Percentiles rank a stretch among this genome's conserved stretches.
Evolutionary conservation across 1,140 invertebrate species (phyloP).

Genomic region (Drosophila sechellia): DNA sequence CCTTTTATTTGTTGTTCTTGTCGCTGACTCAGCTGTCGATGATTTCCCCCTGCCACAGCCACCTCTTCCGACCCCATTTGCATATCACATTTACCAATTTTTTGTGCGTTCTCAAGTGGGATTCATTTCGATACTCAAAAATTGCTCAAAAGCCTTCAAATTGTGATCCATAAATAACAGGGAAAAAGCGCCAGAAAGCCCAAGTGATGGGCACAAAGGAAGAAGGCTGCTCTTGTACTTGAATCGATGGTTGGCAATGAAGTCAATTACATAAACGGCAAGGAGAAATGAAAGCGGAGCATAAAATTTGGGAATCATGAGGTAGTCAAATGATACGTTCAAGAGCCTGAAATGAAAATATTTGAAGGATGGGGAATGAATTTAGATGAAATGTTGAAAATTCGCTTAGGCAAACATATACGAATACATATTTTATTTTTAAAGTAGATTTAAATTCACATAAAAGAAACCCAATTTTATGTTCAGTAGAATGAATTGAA

Average conservation of each 20-base stretch:
- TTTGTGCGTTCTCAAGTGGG: slow-evolving; percentile 46
- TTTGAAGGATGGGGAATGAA: background rate
- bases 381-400: background rate
- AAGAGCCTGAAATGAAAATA: background rate
- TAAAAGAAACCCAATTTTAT: background rate
- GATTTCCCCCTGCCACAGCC: background rate
- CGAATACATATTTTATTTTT: no score
- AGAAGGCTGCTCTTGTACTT: slow-evolving; percentile 39
- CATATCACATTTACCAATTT: slow-evolving; percentile 50
- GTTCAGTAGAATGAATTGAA: no score
- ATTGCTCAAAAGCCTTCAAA: slow-evolving; percentile 47
- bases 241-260: slow-evolving; percentile 62
- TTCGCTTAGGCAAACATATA: background rate
- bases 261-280: slow-evolving; percentile 60
- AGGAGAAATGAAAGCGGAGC: slow-evolving; percentile 1
- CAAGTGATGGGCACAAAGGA: slow-evolving; percentile 22
- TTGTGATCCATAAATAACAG: slow-evolving; percentile 48
- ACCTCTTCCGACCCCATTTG: slow-evolving; percentile 29
- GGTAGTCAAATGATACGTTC: slow-evolving; percentile 9
- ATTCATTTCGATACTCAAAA: slow-evolving; percentile 50
- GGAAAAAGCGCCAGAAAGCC: slow-evolving; percentile 13
- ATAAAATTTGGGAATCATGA: slow-evolving; percentile 7
- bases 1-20: slow-evolving; percentile 34
- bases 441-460: background rate
- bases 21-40: slow-evolving; percentile 45